Conservation (phyloP, 2,797 vertebrate species). For the Scolopax bukidnonensis region DNA sequence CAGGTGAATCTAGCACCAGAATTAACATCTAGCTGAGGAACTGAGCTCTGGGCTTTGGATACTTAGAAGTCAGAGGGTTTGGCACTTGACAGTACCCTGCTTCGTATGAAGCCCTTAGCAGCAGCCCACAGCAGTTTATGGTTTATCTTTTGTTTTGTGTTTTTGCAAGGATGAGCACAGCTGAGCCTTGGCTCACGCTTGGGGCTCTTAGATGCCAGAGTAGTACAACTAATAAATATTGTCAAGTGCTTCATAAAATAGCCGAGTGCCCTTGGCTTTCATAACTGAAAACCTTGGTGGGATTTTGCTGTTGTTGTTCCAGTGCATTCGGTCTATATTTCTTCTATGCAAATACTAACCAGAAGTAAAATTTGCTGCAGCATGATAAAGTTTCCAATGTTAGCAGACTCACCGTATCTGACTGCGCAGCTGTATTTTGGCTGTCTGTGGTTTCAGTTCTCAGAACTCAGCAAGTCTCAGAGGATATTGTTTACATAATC, state of each 20-base stretch:
- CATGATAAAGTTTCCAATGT: slow-evolving; percentile 60
- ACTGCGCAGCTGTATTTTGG: slow-evolving; percentile 75
- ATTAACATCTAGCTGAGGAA: background rate
- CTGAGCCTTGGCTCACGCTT: background rate
- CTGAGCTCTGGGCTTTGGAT: background rate
- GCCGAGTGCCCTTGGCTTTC: background rate
- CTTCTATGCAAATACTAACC: background rate
- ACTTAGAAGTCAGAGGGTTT: background rate
- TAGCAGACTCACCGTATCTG: slow-evolving; percentile 65
- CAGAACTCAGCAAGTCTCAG: slow-evolving; percentile 71
- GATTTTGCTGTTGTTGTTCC: background rate
- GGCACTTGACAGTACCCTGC: background rate
- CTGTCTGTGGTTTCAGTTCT: slow-evolving; percentile 77
- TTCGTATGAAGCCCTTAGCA: background rate
- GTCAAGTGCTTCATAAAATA: background rate
- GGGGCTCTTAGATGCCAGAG: background rate
- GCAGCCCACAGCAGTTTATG: background rate
- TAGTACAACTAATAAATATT: background rate
- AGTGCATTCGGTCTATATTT: background rate
- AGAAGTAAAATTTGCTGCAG: slow-evolving; percentile 20
- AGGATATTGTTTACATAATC: slow-evolving; percentile 62
- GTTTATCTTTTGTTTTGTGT: background rate
- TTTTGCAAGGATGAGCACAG: background rate
- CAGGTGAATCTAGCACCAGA: background rate
- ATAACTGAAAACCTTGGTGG: background rate